phyloP scores from a whole-genome alignment of 2,113 vertebrate species.

The Cichladusa arquata region DNA sequence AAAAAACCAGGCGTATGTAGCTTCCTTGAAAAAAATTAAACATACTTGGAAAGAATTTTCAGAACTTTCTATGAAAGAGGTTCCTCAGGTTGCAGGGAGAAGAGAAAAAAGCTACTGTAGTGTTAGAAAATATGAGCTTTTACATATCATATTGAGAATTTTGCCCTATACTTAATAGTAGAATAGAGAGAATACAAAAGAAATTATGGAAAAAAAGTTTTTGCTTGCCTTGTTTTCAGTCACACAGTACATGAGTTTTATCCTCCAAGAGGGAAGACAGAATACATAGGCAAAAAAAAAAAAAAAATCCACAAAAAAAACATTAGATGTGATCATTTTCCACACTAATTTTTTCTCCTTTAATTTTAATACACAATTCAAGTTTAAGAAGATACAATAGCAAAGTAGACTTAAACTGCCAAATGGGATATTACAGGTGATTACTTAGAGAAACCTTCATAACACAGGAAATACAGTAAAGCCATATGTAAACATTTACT shows the following conservation, averaged over 20 bases:
- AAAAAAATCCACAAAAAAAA: background rate
- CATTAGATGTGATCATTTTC: background rate
- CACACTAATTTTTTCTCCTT: background rate
- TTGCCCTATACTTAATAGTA: background rate
- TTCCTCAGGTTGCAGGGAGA: background rate
- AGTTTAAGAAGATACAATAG: background rate
- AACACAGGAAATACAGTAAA: background rate
- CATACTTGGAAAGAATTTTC: background rate
- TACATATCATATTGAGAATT: background rate
- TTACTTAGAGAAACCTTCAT: background rate
- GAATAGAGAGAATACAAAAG: background rate
- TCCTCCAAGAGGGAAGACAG: background rate
- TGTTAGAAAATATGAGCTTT: background rate
- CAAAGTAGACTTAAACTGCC: background rate
- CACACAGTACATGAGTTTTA: background rate
- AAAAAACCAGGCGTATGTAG: accelerated
- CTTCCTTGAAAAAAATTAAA: background rate
- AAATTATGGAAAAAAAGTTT: background rate
- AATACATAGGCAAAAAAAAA: background rate
- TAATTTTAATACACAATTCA: background rate
- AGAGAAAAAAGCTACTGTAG: background rate
- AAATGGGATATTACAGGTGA: background rate
- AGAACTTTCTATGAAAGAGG: background rate
- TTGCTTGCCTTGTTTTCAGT: background rate
- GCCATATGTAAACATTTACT: background rate